Conservation (phyloP, 2,113 vertebrate species). For the Semnopithecus entellus region DNA sequence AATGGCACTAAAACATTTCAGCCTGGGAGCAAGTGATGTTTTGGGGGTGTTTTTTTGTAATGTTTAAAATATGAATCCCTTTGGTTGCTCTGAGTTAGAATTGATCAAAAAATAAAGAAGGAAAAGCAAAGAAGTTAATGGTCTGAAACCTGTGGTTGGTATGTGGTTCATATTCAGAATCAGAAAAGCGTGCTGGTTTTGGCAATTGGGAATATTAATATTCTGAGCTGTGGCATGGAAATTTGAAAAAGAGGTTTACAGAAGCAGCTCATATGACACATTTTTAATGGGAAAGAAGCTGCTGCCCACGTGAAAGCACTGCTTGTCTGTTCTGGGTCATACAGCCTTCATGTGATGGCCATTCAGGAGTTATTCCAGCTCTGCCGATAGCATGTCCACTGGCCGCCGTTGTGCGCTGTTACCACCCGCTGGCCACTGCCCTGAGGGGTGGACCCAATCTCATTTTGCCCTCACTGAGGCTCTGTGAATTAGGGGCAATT, state of each 20-base stretch:
- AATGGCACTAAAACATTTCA: slow-evolving; percentile 50
- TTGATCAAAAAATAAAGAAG: slow-evolving; percentile 51
- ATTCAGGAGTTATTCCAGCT: fast-evolving
- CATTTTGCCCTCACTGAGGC: not conserved
- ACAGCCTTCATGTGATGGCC: not conserved
- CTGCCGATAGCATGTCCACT: fast-evolving
- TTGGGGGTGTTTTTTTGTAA: slow-evolving; percentile 23
- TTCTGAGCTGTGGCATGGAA: slow-evolving; percentile 14
- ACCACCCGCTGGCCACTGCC: not conserved
- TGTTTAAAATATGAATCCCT: slow-evolving; percentile 65
- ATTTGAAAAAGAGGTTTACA: slow-evolving; percentile 32
- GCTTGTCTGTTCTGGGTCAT: not conserved
- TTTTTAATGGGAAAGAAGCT: slow-evolving; percentile 36
- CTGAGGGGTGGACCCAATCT: not conserved
- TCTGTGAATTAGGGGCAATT: not conserved
- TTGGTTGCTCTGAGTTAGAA: slow-evolving; percentile 58
- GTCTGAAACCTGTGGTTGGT: slow-evolving; percentile 43
- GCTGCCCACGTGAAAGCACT: not conserved
- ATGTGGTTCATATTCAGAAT: slow-evolving; percentile 51
- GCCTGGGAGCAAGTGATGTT: not conserved
- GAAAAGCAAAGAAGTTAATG: slow-evolving; percentile 65
- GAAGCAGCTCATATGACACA: not conserved
- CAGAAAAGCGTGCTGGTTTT: slow-evolving; percentile 40
- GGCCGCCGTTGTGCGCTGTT: not conserved
- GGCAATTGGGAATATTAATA: slow-evolving; percentile 28